Conservation (phyloP, 2,888 invertebrate species). For the Zaprionus obscuricornis region DNA sequence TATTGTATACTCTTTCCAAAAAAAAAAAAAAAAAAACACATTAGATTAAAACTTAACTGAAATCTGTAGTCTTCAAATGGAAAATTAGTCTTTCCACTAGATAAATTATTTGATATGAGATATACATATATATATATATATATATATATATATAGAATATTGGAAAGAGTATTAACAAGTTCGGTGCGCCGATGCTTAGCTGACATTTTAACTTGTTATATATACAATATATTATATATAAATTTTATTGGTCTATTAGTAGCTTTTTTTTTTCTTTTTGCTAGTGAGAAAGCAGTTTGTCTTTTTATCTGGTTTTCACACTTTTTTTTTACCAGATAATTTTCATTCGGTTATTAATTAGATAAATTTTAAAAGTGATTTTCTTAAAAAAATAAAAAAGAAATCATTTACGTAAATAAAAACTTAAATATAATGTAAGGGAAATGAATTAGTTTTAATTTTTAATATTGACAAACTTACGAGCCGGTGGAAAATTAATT, state of each 20-base stretch:
- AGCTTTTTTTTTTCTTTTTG: conserved; percentile 22
- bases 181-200: conserved; percentile 52
- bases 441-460: too few relatives aligned
- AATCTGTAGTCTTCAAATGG: not conserved
- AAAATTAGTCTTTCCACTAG: not conserved
- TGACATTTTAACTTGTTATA: conserved; percentile 53
- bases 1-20: conserved; percentile 55
- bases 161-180: conserved; percentile 44
- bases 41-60: too few relatives aligned
- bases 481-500: conserved; percentile 5
- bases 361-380: too few relatives aligned
- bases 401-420: too few relatives aligned
- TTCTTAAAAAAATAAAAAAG: too few relatives aligned
- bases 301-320: conserved; percentile 30
- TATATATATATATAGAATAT: not conserved
- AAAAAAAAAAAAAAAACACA: conserved; percentile 1
- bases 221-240: conserved; percentile 30
- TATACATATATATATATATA: not conserved
- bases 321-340: too few relatives aligned
- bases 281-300: conserved; percentile 17
- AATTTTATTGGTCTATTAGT: conserved; percentile 16
- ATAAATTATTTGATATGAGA: not conserved
- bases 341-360: too few relatives aligned
- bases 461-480: too few relatives aligned
- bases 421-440: too few relatives aligned